Evolutionary conservation across 2,888 invertebrate genomes (phyloP).

Genomic region (Sialis lutaria): DNA sequence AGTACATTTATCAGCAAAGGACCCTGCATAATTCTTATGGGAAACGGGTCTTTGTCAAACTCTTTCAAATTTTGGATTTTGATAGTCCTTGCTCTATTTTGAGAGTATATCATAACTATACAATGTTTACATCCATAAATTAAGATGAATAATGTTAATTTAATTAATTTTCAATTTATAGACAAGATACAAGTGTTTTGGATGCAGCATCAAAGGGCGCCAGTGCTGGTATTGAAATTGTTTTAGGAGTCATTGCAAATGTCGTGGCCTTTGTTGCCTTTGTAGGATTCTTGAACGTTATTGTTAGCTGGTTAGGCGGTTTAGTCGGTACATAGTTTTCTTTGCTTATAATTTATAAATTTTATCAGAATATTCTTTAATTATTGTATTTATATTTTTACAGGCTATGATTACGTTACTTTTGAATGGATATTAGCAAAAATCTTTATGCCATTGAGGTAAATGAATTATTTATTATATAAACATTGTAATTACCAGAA

Average conservation of each 20-base stretch:
- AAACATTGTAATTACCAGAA: no score
- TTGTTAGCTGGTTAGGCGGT: slow-evolving; percentile 64
- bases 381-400: slow-evolving; percentile 14
- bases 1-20: no score
- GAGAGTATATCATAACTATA: no score
- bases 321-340: slow-evolving; percentile 46
- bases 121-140: no score
- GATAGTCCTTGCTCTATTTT: no score
- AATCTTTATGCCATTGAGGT: slow-evolving; percentile 64
- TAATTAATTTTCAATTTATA: slow-evolving; percentile 22
- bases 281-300: slow-evolving; percentile 65
- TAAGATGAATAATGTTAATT: no score
- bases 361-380: slow-evolving; percentile 2
- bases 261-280: slow-evolving; percentile 83
- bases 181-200: slow-evolving; percentile 64
- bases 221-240: slow-evolving; percentile 56
- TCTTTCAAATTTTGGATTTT: no score
- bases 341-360: not conserved
- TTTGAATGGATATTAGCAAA: slow-evolving; percentile 70
- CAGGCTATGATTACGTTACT: slow-evolving; percentile 26
- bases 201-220: slow-evolving; percentile 90
- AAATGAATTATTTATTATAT: not conserved
- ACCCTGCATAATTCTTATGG: no score
- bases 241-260: slow-evolving; percentile 79
- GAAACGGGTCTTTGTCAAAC: no score